These are phyloP conservation scores for Diadegma fenestrale DNA, from an alignment of 2,888 invertebrate genomes.

Conservation along the genomic window DNA sequence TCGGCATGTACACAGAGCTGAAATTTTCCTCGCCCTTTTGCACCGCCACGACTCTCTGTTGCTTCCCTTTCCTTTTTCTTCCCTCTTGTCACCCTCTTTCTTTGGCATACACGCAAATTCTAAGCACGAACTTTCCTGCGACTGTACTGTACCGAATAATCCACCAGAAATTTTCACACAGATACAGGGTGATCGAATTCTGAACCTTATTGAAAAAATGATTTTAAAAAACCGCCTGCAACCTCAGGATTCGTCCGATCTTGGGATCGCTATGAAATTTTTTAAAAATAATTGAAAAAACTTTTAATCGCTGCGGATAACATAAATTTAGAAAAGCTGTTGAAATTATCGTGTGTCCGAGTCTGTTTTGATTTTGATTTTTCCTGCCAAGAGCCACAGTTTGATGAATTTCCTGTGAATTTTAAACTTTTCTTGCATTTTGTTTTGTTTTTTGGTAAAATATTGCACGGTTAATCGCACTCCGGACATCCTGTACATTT, in stretches of 20 bases:
- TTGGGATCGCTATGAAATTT: not conserved
- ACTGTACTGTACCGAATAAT: not conserved
- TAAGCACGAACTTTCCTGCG: not conserved
- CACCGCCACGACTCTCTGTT: not conserved
- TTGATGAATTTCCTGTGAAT: not conserved
- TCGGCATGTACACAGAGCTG: conserved; percentile 7
- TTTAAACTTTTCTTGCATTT: no score
- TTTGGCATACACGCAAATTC: conserved; percentile 13
- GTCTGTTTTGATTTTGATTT: not conserved
- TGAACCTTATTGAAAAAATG: not conserved
- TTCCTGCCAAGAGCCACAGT: not conserved
- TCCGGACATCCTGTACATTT: not conserved
- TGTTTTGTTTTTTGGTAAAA: not conserved
- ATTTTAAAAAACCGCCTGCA: not conserved
- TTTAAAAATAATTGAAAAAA: not conserved
- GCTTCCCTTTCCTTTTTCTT: conserved; percentile 17
- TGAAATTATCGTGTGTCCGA: no score
- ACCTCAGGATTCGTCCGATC: not conserved
- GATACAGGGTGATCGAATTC: not conserved
- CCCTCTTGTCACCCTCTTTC: not conserved
- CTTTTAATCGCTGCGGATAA: not conserved
- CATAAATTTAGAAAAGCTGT: not conserved
- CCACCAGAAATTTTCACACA: not conserved
- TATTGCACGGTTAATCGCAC: not conserved
- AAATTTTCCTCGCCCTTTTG: conserved; percentile 18